phyloP scores from a whole-genome alignment of 2,113 vertebrate species.

The Neolamprologus falcicula region DNA sequence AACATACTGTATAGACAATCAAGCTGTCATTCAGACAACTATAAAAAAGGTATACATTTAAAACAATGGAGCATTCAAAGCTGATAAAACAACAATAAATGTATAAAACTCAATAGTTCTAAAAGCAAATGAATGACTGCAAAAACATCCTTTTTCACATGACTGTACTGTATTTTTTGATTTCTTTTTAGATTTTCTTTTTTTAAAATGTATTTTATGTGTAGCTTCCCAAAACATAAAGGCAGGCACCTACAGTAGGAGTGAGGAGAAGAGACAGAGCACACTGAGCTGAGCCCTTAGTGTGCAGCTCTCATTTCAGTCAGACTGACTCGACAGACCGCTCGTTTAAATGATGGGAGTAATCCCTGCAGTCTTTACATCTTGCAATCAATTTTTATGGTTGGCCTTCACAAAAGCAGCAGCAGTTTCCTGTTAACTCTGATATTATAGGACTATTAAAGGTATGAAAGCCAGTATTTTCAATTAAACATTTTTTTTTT shows the following conservation, averaged over 20 bases:
- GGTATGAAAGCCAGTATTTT: not conserved
- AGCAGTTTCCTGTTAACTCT: not conserved
- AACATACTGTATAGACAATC: not conserved
- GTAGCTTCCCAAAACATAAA: not conserved
- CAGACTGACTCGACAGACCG: not conserved
- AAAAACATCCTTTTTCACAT: not conserved
- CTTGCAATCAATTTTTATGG: not conserved
- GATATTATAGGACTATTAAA: not conserved
- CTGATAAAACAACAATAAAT: too few species aligned
- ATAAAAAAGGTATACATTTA: not conserved
- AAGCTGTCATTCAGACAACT: not conserved
- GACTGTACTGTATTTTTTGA: not conserved
- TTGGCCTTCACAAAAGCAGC: not conserved
- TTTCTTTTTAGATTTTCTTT: not conserved
- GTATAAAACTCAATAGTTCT: not conserved
- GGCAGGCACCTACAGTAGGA: not conserved
- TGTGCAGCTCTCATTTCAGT: not conserved
- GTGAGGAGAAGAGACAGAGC: not conserved
- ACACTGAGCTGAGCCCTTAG: not conserved
- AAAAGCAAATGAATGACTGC: not conserved
- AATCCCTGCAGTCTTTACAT: not conserved
- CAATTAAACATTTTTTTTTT: not conserved
- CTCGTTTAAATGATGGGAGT: not conserved
- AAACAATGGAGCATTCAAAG: not conserved
- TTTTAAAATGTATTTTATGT: rapidly evolving